phyloP scores from a whole-genome alignment of 2,113 vertebrate genomes.

The Calonectris borealis region DNA sequence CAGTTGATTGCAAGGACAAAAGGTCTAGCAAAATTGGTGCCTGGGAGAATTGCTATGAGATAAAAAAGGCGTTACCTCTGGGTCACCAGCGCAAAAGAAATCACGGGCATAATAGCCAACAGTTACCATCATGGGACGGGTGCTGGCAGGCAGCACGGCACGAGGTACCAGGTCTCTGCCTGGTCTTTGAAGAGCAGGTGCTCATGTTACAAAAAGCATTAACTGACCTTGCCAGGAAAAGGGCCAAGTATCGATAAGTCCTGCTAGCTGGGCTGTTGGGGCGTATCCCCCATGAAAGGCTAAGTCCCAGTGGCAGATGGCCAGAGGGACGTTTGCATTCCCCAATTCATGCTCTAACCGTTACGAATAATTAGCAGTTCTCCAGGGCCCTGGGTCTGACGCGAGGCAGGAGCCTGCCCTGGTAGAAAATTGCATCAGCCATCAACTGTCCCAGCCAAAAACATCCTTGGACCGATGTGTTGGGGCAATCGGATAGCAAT shows the following conservation, averaged over 20 bases:
- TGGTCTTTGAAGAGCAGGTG: background rate
- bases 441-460: background rate
- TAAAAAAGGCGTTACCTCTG: background rate
- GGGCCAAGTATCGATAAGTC: background rate
- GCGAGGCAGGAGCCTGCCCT: background rate
- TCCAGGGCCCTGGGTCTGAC: background rate
- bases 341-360: background rate
- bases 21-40: background rate
- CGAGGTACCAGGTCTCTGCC: background rate
- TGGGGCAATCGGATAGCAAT: background rate
- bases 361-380: background rate
- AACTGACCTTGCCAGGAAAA: background rate
- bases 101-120: background rate
- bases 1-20: background rate
- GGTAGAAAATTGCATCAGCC: background rate
- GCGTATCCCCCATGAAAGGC: background rate
- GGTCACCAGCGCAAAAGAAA: background rate
- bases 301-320: slow-evolving; percentile 31
- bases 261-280: background rate
- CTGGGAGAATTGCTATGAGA: background rate
- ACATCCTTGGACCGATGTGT: background rate
- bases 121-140: accelerated
- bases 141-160: background rate
- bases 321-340: background rate
- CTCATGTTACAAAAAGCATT: background rate